Conservation (phyloP, 64 coral and sea anemone species). For the Montipora foliosa region DNA sequence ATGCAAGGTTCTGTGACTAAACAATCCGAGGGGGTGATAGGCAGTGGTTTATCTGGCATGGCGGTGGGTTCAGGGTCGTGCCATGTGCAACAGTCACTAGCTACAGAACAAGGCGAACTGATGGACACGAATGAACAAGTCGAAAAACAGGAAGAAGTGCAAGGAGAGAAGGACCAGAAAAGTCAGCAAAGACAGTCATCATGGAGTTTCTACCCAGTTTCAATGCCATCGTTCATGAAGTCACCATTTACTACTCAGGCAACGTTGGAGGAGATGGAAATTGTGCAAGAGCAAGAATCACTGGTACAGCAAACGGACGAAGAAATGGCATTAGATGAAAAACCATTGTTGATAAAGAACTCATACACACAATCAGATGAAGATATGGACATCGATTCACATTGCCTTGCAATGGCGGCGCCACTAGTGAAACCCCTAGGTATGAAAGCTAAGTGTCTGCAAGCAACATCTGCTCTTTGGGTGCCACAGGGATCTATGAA, state of each 20-base stretch:
- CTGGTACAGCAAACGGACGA: neutral
- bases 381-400: neutral
- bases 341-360: neutral
- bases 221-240: neutral
- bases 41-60: neutral
- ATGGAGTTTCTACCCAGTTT: neutral
- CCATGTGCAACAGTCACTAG: too few relatives aligned
- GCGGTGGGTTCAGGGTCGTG: too few relatives aligned
- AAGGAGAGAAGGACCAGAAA: neutral
- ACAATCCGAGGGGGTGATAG: neutral
- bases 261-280: neutral
- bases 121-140: neutral
- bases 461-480: neutral
- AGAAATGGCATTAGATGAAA: neutral
- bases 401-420: neutral
- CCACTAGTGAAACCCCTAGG: neutral
- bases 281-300: neutral
- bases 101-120: neutral
- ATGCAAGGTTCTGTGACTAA: neutral
- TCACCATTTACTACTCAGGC: neutral
- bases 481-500: neutral
- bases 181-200: neutral
- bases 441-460: neutral
- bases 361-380: neutral
- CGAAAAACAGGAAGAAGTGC: neutral